Evolutionary conservation across 2,888 invertebrate genomes (phyloP).

Genomic region (Dugesia japonica): DNA sequence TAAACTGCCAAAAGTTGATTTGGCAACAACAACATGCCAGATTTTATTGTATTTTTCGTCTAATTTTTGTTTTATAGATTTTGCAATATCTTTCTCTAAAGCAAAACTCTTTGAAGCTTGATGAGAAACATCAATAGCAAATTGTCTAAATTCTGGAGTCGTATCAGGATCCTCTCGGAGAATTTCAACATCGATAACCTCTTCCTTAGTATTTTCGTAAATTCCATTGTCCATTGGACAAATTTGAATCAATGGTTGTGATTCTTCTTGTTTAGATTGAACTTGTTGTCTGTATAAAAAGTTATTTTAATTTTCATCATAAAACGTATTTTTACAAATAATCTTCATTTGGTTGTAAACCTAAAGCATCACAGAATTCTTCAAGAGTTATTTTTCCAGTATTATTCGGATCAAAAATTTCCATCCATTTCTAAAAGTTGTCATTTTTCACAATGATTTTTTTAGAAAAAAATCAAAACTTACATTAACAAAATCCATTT

Average conservation of each 20-base stretch:
- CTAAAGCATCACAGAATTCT: constrained; percentile 9
- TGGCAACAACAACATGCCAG: neutral
- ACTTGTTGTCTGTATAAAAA: neutral
- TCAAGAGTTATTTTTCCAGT: neutral
- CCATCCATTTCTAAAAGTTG: neutral
- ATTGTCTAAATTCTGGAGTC: neutral
- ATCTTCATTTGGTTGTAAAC: neutral
- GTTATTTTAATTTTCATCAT: neutral
- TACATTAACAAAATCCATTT: constrained; percentile 1
- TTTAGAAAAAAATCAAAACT: no score
- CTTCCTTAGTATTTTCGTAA: neutral
- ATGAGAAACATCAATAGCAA: neutral
- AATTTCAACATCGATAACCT: neutral
- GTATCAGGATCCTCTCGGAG: neutral
- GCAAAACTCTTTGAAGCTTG: neutral
- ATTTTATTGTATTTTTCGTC: neutral
- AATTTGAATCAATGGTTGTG: neutral
- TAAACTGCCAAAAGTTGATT: neutral
- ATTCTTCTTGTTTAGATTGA: neutral
- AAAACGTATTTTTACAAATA: neutral
- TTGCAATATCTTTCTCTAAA: neutral
- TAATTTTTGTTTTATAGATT: neutral
- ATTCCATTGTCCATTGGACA: neutral
- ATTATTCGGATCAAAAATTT: neutral
- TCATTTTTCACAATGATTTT: no score